These are phyloP conservation scores for Vanacampus margaritifer DNA, from an alignment of 2,113 vertebrate species.

Conservation along the genomic window DNA sequence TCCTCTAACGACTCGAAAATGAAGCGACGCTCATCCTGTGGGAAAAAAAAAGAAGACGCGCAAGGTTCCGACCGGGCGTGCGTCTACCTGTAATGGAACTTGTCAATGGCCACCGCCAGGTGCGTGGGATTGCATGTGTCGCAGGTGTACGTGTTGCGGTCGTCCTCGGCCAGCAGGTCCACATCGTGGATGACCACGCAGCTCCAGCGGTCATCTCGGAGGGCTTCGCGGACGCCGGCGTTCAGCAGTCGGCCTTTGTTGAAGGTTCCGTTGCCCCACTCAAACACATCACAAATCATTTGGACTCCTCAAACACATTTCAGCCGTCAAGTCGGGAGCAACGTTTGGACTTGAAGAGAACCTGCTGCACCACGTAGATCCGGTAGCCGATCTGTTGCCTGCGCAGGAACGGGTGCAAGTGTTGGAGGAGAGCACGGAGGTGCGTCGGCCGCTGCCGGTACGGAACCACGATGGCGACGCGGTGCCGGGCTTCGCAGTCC, in stretches of 20 bases:
- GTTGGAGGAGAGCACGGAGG: constrained; percentile 87
- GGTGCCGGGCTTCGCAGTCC: constrained; percentile 80
- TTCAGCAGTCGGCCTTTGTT: constrained; percentile 94
- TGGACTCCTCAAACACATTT: too few species aligned
- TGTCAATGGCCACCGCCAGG: constrained; percentile 92
- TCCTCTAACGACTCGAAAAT: too few species aligned
- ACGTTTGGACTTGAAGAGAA: constrained; percentile 29
- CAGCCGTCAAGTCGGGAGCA: too few species aligned
- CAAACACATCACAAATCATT: not conserved
- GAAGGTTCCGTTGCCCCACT: constrained; percentile 86
- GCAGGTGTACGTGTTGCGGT: constrained; percentile 91
- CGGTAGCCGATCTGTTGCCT: constrained; percentile 92
- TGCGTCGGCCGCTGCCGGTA: constrained; percentile 87
- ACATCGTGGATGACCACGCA: constrained; percentile 93
- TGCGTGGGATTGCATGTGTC: constrained; percentile 87
- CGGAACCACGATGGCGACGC: constrained; percentile 87
- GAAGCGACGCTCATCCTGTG: too few species aligned
- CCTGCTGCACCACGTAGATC: constrained; percentile 95
- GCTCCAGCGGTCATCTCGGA: constrained; percentile 91
- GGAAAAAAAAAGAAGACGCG: too few species aligned
- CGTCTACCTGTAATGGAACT: constrained; percentile 88
- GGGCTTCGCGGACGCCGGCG: constrained; percentile 88
- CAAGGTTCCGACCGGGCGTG: too few species aligned
- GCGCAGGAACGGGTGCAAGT: constrained; percentile 93
- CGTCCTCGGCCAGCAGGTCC: constrained; percentile 91